Evolutionary conservation across 2,888 invertebrate species (phyloP).

Genomic region (Zygothrica quintamaculata): DNA sequence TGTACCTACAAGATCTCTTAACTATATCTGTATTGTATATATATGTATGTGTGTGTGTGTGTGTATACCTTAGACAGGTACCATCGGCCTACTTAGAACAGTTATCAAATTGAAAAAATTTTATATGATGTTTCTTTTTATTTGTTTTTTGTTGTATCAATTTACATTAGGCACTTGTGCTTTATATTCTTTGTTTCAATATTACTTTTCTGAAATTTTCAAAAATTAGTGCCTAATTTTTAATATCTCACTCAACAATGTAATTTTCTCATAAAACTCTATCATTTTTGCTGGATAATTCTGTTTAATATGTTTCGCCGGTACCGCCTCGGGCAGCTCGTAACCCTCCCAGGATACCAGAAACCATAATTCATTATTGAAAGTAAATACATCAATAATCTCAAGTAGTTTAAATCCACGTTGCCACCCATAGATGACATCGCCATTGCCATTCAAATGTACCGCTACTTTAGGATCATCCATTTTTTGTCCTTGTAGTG

Average conservation of each 20-base stretch:
- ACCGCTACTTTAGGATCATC: slow-evolving; percentile 8
- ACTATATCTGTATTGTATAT: no score
- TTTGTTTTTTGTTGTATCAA: no score
- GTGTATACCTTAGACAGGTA: slow-evolving; percentile 10
- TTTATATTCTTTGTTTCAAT: no score
- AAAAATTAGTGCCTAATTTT: no score
- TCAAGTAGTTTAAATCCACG: not conserved
- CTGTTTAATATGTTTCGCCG: not conserved
- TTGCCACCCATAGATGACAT: slow-evolving; percentile 21
- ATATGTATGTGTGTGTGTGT: no score
- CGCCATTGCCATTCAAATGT: slow-evolving; percentile 5
- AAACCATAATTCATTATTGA: slow-evolving; percentile 7
- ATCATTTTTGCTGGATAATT: not conserved
- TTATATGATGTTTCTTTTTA: no score
- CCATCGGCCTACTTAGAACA: no score
- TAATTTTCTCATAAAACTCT: not conserved
- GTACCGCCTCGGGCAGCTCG: slow-evolving; percentile 16
- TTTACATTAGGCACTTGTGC: no score
- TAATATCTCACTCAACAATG: no score
- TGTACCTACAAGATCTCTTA: no score
- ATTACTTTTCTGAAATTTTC: no score
- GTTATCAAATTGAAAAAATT: no score
- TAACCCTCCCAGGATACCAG: slow-evolving; percentile 24
- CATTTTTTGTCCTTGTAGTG: not conserved
- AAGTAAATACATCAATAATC: slow-evolving; percentile 2